Base-by-base conservation (phyloP, 1,140 invertebrate species). In the Tetragnatha versicolor region DNA sequence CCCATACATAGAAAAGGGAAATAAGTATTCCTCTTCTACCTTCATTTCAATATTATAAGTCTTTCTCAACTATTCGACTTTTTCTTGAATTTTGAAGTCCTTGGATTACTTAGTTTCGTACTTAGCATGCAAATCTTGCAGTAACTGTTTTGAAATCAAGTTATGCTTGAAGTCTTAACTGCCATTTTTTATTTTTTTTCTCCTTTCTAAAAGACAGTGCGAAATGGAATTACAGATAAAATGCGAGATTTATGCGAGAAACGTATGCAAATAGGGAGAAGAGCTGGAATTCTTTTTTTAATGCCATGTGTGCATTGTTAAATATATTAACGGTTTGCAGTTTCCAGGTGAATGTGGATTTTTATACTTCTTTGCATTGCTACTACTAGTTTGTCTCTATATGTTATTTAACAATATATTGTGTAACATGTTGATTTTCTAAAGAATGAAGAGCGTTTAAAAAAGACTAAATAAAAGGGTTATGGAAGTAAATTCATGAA, bases 21-120 rank as follows among this genome's bases (percentile, higher is more conserved):
- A 31, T 66, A 47, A 25, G 42, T 66, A 35, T 25, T 49, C 20
- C 25, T 42, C 2, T 29, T 12, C 25, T 0, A 66, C 4, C 22
- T 47, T 66, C 27, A 66, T 66, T 47, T 66, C 63, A 66, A 66
- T 66, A 31, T 66, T 47, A 47, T 49, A 47, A 45, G 37, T 66
- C 27, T 25, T 65, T 65, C 61, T 27, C 61, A 45, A 42, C 9
- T 65, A 65, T 12, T 61, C 2, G 12, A 37, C 10, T 61, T 65
- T 65, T 10, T 45, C 10, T 45, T 5, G 27, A n/a, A 33, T 31
- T 14, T 27, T 17, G 7, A 14, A 14, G 20, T 17, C 29, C 12
- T 17, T 9, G 25, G 61, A 65, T 65, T 45, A 31, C 61, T 42
- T 39, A 65, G 39, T 65, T 39, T 65, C 22, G 22, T 45, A 65